Conservation (phyloP, 1,140 invertebrate species). For the Aphelenchoides fujianensis region DNA sequence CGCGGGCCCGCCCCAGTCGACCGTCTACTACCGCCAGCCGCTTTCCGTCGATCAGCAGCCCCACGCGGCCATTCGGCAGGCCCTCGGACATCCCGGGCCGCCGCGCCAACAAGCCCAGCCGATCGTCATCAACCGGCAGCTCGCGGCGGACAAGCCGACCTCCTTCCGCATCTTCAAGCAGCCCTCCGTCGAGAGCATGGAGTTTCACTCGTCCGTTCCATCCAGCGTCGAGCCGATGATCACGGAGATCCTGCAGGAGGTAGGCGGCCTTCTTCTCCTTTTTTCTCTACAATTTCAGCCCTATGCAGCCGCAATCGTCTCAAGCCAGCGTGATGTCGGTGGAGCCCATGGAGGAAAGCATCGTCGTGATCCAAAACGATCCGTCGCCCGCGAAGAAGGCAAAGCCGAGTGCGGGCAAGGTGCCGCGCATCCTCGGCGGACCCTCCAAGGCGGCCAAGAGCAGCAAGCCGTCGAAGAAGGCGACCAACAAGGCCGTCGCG, state of each 20-base stretch:
- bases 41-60: not conserved
- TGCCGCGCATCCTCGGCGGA: not conserved
- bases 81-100: not conserved
- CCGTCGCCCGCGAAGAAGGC: not conserved
- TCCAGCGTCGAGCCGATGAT: no score
- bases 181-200: no score
- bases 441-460: not conserved
- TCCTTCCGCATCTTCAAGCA: no score
- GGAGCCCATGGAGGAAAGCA: not conserved
- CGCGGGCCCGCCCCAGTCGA: not conserved
- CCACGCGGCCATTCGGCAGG: slow-evolving; percentile 1
- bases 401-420: not conserved
- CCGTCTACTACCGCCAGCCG: not conserved
- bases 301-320: not conserved
- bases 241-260: no score
- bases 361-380: not conserved
- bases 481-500: not conserved
- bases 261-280: no score
- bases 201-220: no score
- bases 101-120: no score
- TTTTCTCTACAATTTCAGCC: no score
- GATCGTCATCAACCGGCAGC: no score
- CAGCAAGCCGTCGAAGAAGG: slow-evolving; percentile 9
- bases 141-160: no score
- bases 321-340: not conserved